Evolutionary conservation across 2,797 vertebrate species (phyloP).

Genomic region (Mormyrops boulengeri): DNA sequence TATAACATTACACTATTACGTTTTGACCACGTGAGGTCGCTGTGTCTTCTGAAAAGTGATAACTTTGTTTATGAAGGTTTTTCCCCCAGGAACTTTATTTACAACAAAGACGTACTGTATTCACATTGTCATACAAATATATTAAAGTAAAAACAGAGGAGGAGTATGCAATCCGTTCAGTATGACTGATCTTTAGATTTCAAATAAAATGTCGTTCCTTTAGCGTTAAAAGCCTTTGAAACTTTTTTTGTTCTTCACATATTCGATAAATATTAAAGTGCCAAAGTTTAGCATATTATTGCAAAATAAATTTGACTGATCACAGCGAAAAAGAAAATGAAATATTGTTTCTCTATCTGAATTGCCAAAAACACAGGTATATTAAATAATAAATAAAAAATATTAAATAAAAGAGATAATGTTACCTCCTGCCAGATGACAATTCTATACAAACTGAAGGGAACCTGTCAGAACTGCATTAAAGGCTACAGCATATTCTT

Average conservation of each 20-base stretch:
- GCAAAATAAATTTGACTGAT: neutral
- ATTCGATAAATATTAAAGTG: neutral
- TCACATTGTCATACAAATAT: neutral
- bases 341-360: neutral
- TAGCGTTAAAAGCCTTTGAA: neutral
- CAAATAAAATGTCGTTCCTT: neutral
- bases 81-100: neutral
- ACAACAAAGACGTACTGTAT: neutral
- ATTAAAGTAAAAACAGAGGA: neutral
- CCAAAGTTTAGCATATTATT: neutral
- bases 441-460: neutral
- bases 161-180: neutral
- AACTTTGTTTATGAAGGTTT: neutral
- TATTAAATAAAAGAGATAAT: neutral
- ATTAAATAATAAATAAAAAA: neutral
- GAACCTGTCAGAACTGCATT: neutral
- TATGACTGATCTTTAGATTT: neutral
- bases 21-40: constrained; percentile 38
- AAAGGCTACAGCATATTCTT: neutral
- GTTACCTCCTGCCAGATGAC: neutral
- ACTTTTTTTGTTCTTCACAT: neutral
- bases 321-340: neutral
- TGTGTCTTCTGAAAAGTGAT: constrained; percentile 15
- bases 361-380: neutral
- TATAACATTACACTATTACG: neutral